phyloP scores from a whole-genome alignment of 2,797 vertebrate species.

The Siniperca undulata region DNA sequence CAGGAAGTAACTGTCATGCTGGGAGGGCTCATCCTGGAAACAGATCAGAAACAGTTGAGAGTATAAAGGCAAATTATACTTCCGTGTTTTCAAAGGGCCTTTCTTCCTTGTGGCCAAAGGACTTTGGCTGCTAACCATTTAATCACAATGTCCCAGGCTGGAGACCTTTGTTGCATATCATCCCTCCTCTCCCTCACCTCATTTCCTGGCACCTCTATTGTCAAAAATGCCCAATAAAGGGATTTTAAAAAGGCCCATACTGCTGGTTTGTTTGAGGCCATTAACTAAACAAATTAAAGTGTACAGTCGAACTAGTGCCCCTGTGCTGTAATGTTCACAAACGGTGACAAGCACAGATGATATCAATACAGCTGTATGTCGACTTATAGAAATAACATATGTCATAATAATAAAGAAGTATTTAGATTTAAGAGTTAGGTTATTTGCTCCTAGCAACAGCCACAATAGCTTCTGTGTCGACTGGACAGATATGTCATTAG shows the following conservation, averaged over 20 bases:
- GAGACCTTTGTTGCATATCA: not conserved
- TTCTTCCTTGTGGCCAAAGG: too few relatives aligned
- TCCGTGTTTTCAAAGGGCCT: not conserved
- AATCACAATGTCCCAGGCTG: not conserved
- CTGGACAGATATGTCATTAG: not conserved
- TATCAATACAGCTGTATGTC: not conserved
- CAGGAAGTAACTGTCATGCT: not conserved
- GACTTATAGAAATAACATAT: too few relatives aligned
- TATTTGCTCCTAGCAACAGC: not conserved
- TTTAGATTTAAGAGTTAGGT: too few relatives aligned
- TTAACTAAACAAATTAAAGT: too few relatives aligned
- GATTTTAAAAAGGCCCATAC: too few relatives aligned
- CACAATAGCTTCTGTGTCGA: not conserved
- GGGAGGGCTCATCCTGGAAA: conserved; percentile 47
- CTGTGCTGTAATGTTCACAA: too few relatives aligned
- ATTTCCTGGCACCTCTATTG: not conserved
- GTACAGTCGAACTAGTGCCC: too few relatives aligned
- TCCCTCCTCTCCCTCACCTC: not conserved
- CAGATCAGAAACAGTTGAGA: not conserved
- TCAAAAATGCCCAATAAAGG: not conserved
- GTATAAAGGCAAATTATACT: not conserved
- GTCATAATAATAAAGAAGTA: too few relatives aligned
- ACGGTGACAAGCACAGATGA: too few relatives aligned
- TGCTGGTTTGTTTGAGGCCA: too few relatives aligned
- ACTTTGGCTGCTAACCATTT: not conserved